A percentile compares a stretch with the other conserved stretches of the same genome.
These are phyloP conservation scores for Serilophus lunatus DNA, from an alignment of 2,113 vertebrate species.

Conservation along the genomic window DNA sequence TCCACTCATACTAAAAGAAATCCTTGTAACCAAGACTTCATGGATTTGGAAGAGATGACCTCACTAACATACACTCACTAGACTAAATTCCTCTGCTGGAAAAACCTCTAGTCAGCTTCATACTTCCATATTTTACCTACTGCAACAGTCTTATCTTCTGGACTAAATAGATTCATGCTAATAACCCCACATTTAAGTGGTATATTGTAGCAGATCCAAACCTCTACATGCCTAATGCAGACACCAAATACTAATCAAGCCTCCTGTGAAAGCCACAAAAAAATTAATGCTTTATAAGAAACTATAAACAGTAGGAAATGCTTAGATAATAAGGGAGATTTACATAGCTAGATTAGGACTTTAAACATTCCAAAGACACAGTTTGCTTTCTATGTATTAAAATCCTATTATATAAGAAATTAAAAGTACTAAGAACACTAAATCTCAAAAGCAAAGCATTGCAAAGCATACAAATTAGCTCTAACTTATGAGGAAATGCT, in stretches of 20 bases:
- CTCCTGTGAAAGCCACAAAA: not conserved
- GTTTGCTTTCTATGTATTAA: constrained; percentile 33
- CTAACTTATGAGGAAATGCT: not conserved
- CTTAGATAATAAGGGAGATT: not conserved
- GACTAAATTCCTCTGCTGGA: not conserved
- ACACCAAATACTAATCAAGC: not conserved
- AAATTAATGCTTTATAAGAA: not conserved
- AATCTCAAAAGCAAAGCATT: not conserved
- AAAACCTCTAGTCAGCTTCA: not conserved
- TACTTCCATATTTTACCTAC: not conserved
- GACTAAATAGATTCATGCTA: not conserved
- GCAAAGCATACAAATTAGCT: not conserved
- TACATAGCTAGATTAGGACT: not conserved
- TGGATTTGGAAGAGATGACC: not conserved
- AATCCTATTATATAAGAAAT: constrained; percentile 36
- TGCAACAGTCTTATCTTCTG: not conserved
- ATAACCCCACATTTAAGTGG: not conserved
- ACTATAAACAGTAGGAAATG: not conserved
- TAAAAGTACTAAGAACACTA: not conserved
- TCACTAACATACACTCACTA: rapidly evolving
- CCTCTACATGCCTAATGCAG: not conserved
- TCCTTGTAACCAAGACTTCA: not conserved
- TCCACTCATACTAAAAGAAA: not conserved
- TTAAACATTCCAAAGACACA: constrained; percentile 10
- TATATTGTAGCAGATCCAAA: not conserved